A percentile compares a stretch with the other conserved stretches of the same genome.
phyloP scores from a whole-genome alignment of 2,113 vertebrate species.

The Psophia crepitans region DNA sequence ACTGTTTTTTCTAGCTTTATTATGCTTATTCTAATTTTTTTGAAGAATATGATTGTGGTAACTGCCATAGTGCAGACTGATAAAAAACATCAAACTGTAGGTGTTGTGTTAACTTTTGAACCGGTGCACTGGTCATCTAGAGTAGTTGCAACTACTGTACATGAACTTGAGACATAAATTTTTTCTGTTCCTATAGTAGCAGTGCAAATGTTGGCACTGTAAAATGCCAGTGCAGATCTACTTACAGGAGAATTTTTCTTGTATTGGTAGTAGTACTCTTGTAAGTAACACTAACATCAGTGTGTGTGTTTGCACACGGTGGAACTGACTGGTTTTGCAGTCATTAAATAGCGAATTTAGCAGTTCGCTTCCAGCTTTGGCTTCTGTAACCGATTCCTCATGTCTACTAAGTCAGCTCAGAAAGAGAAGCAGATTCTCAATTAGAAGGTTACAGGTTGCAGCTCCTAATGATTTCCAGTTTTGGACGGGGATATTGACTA shows the following conservation, averaged over 20 bases:
- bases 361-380: background rate
- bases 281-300: background rate
- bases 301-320: background rate
- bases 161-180: background rate
- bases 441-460: background rate
- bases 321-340: background rate
- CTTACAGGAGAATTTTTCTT: background rate
- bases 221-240: background rate
- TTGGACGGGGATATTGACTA: background rate
- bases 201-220: background rate
- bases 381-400: background rate
- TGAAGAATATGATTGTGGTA: background rate
- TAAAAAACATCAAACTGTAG: background rate
- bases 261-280: background rate
- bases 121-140: background rate
- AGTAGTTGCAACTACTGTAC: background rate
- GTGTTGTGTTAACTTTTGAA: background rate
- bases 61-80: background rate
- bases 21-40: background rate
- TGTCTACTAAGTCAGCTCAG: background rate
- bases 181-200: background rate
- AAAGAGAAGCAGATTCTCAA: background rate
- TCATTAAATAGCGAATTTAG: background rate
- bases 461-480: background rate
- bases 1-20: background rate